Base-by-base conservation (phyloP, 2,888 invertebrate genomes). In the Tanypteryx hageni region DNA sequence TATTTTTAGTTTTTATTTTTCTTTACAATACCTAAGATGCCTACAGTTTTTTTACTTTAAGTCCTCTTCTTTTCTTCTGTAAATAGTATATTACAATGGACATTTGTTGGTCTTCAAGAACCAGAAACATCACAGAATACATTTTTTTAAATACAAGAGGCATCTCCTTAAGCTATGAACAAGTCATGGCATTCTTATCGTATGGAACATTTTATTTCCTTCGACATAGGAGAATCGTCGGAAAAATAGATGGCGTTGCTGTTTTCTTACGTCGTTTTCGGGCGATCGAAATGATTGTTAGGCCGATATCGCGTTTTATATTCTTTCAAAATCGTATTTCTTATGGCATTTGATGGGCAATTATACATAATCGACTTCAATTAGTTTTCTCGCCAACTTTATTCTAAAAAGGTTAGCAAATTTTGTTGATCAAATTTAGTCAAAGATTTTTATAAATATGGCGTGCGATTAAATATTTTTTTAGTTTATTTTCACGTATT, bases 51-150 rank as follows among this genome's bases (percentile, higher is more conserved):
- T 68, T 89, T 89, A 76, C 44, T 68, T 89, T 89, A 61, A 68
- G 44, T 89, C 61, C 89, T 89, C 89, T 64, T 56, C 89, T 18
- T 64, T 68, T 89, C 76, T 27, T 76, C 64, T 58, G 89, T 89
- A 89, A 89, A 89, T 89, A 89, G 89, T 89, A 89, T 89, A 89
- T 89, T 89, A 89, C 89, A 89, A 89, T 64, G 89, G 89, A 89
- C 44, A 68, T 59, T 18, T 44, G n/a, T 22, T 89, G 61, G 89
- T 68, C 89, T 64, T 64, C 61, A 27, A 89, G 64, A 64, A 68
- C 89, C 89, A 89, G 89, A 89, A 89, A 89, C 89, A 89, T 89
- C 89, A 89, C 89, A 89, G 89, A 89, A 89, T 89, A 89, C 89
- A 89, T 89, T 89, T 83, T n/a, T 61, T 89, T 89, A 89, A 89